phyloP scores from a whole-genome alignment of 2,888 invertebrate genomes.

The Pedicia rivosa region DNA sequence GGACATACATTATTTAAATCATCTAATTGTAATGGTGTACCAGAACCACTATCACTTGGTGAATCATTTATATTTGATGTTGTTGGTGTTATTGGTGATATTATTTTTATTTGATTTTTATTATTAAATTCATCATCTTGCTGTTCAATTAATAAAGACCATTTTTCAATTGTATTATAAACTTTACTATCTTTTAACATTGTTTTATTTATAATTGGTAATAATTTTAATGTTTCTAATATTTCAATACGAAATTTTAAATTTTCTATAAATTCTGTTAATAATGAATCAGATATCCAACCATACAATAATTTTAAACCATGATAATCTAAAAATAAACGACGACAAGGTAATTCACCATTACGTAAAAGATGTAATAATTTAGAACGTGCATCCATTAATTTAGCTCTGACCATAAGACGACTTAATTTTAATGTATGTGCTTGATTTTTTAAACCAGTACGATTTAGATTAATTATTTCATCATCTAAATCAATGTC shows the following conservation, averaged over 20 bases:
- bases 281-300: slow-evolving; percentile 61
- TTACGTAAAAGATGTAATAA: slow-evolving; percentile 62
- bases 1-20: slow-evolving; percentile 8
- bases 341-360: slow-evolving; percentile 65
- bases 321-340: slow-evolving; percentile 86
- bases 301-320: slow-evolving; percentile 80
- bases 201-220: slow-evolving; percentile 88
- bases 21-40: slow-evolving; percentile 13
- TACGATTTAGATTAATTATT: slow-evolving; percentile 57
- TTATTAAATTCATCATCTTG: slow-evolving; percentile 12
- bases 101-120: slow-evolving; percentile 16
- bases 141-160: slow-evolving; percentile 56
- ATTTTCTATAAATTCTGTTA: not conserved
- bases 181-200: slow-evolving; percentile 87
- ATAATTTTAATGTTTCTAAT: slow-evolving; percentile 57
- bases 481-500: slow-evolving; percentile 70
- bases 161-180: slow-evolving; percentile 66
- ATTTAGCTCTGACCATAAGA: slow-evolving; percentile 83
- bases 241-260: slow-evolving; percentile 31
- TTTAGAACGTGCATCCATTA: slow-evolving; percentile 54
- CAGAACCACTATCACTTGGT: slow-evolving; percentile 12
- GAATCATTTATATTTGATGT: slow-evolving; percentile 14
- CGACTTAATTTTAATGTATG: slow-evolving; percentile 82
- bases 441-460: slow-evolving; percentile 73
- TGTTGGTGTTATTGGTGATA: not conserved